Evolutionary conservation across 2,888 invertebrate species (phyloP), one percentile per base, ranked within the genome.

Genomic region (Torymus auratus): DNA sequence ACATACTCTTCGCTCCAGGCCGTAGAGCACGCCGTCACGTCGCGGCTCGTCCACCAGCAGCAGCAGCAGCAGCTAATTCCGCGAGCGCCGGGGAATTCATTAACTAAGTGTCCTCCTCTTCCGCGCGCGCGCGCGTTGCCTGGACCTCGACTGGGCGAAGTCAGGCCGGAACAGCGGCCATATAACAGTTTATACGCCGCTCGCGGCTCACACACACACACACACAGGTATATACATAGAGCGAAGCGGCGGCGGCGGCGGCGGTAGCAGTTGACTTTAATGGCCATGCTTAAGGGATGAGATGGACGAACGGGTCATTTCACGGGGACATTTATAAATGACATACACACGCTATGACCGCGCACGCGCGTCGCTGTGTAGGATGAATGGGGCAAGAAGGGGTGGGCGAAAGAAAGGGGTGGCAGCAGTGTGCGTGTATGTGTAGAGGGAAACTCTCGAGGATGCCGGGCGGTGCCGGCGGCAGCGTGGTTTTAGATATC

Each of bases 241-340:
- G 20, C 20, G 20, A 20, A 7, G 7, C 41, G 7, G 7, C 41
- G 41, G 7, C 41, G 7, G 7, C 41, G 7, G 41, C 82, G 7
- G 7, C 41, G 7, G 41, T 81, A 83, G 85, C 85, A 87, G 88
- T 87, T 87, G 88, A 88, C 88, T 89, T 89, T 90, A 89, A 90
- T 89, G 88, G 88, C 86, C 85, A 86, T 85, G 88, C 87, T 90
- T 88, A 88, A 86, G 87, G 89, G 88, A 88, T 87, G 90, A 90
- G 67, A 88, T 87, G 88, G 89, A 90, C 89, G 88, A 87, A 89
- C 88, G 89, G 89, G 89, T 89, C 88, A 89, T 90, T 90, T 88
- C 88, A 87, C 86, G 89, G 88, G 87, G 90, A 89, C 90, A 88
- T 89, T 89, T 89, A 90, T 90, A 90, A 90, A 90, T 90, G 90